Evolutionary conservation across 2,888 invertebrate species (phyloP), one percentile per base, ranked within the genome.

Genomic region (Ischnura elegans): DNA sequence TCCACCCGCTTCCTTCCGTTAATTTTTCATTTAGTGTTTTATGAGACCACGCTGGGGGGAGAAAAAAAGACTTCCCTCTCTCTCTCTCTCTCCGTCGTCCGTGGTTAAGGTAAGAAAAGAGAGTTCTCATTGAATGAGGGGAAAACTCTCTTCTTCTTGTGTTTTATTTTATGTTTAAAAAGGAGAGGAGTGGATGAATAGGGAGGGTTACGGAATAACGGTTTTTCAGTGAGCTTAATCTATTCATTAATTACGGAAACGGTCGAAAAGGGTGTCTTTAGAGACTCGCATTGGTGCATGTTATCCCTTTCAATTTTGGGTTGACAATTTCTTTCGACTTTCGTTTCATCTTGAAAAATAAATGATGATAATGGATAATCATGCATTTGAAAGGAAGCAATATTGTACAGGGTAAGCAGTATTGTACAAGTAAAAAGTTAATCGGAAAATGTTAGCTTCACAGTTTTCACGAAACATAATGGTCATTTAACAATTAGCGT

Each of bases 211-310:
- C 36, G 86, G 13, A 10, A 45, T 86, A 86, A 43, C 25, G 86
- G 3, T 86, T 46, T 43, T 86, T 85, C 3, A 19, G 86, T 16
- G 76, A 86, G 86, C 25, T 86, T 86, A 45, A 86, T 86, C 86
- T 86, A 86, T 46, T 86, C 43, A 86, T 46, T 46, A 86, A 86
- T 86, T 86, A 46, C 86, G 45, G 25, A 45, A 86, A 25, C 86
- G n/a, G 21, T 86, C 36, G 76, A 36, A 76, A 76, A 76, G 36
- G 10, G 76, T 76, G 29, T 29, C 36, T 51, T 76, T 76, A 10
- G 36, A 76, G 76, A 29, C 16, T 13, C 76, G 36, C 36, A 8
- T 13, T 36, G n/a, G n/a, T 13, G 36, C n/a, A 10, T 76, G 76
- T 76, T 36, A 29, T 76, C 76, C 29, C 36, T 36, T 36, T 76